Evolutionary conservation across 2,888 invertebrate genomes (phyloP).

Genomic region (Agriopis marginaria): DNA sequence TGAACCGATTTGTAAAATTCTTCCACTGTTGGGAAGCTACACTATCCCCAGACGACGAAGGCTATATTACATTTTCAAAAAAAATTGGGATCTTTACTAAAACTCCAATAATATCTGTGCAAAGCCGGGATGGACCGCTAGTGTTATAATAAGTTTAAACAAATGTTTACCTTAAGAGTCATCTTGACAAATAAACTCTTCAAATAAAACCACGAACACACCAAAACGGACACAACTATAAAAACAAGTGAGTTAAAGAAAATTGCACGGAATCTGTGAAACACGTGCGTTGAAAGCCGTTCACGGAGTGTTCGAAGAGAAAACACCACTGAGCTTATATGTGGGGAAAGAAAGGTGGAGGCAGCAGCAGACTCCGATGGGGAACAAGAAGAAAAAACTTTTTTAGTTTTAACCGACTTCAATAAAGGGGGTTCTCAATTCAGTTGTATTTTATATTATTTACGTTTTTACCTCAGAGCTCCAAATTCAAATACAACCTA

Average conservation of each 20-base stretch:
- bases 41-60: no score
- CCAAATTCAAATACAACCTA: no score
- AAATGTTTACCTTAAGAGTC: conserved; percentile 67
- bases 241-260: conserved; percentile 31
- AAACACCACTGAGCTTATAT: conserved; percentile 41
- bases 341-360: conserved; percentile 36
- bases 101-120: no score
- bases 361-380: conserved; percentile 20
- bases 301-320: conserved; percentile 39
- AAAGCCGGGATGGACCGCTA: no score
- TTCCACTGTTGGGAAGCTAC: no score
- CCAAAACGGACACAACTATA: conserved; percentile 43
- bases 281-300: conserved; percentile 40
- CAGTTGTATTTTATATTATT: no score
- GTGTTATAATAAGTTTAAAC: no score
- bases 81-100: no score
- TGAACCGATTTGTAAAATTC: no score
- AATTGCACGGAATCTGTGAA: conserved; percentile 38
- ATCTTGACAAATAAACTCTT: conserved; percentile 58
- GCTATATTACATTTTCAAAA: no score
- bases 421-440: no score
- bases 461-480: no score
- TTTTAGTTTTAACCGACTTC: not conserved
- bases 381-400: not conserved
- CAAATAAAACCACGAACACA: conserved; percentile 54